Evolutionary conservation across 2,888 invertebrate genomes (phyloP), one percentile per base, ranked within the genome.

Genomic region (Campoplex nolae): DNA sequence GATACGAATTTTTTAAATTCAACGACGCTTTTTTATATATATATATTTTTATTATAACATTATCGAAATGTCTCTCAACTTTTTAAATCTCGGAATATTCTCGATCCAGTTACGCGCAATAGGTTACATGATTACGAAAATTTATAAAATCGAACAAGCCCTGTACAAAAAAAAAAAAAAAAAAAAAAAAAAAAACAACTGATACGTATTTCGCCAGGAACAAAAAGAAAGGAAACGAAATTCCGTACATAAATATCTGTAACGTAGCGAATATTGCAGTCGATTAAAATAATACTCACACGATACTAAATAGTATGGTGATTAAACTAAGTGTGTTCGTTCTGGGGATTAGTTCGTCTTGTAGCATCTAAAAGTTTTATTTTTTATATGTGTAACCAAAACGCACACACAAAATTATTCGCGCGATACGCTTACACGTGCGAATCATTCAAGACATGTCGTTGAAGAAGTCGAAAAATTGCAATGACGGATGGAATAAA

Each of bases 291-390:
- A 23, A 81, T 32, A 81, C 73, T 75, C 51, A 70, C 58, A 35
- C 83, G 67, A 74, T 75, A 65, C 42, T 58, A 48, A 38, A 62
- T 35, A 8, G 65, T 38, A 74, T 65, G 45, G 13, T 48, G 35
- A 86, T 56, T 65, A 23, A 82, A 81, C 56, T 81, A 78, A 81
- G 58, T 74, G 65, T 56, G 80, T 83, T 83, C 62, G 67, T 77
- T 73, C 68, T 77, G 83, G 62, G 42, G 54, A 73, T 82, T 88
- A 70, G 77, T 45, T 80, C 42, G 86, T 84, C 81, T 83, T 51
- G 81, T 82, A 85, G 80, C 84, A 70, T 88, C 88, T 89, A 48
- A 89, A 89, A 89, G 82, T 85, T 82, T 85, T 83, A 88, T 88
- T 88, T 88, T 88, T 88, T 86, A 86, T 88, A 88, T 86, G 71